Base-by-base conservation (phyloP, 1,140 invertebrate species). In the Eupeodes corollae region DNA sequence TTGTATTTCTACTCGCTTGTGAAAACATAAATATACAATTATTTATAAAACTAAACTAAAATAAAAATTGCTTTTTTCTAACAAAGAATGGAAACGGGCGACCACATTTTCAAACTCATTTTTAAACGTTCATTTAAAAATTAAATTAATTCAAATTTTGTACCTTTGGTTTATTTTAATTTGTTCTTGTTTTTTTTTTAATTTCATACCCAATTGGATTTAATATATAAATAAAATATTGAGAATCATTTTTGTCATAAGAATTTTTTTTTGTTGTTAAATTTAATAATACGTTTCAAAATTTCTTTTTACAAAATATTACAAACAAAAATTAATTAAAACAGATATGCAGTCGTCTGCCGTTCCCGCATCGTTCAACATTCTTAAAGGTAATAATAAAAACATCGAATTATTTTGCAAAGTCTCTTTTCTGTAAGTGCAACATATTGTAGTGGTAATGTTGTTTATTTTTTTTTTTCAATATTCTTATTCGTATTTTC, bases 321-420 rank as follows among this genome's bases (percentile, higher is more conserved):
- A 35, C n/a, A n/a, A n/a, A n/a, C n/a, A 12, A 35, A 35, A 35
- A 35, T 35, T 35, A 35, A n/a, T 35, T 35, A 35, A 35, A 35
- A 12, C 34, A 80, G 79, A 80, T 78, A 76, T 80, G 77, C 78
- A 79, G 78, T 77, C 79, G 70, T 75, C 79, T 73, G 78, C 78
- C 68, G 73, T 75, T 70, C 78, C 79, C 72, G 76, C 80, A 75
- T 78, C 79, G 73, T 82, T 80, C 78, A 81, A 81, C 77, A 82
- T 82, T 73, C 75, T 83, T 68, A 83, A 82, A 82, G 80, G 80
- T 83, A 80, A 79, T 58, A 54, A 50, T 35, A 35, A n/a, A n/a
- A n/a, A 35, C 12, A n/a, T 12, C 12, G 14, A 35, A 35, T n/a
- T 35, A 35, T 26, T 26, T 26, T 26, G 21, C 21, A 26, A 26